phyloP scores from a whole-genome alignment of 2,113 vertebrate genomes.

The Eidolon helvum region DNA sequence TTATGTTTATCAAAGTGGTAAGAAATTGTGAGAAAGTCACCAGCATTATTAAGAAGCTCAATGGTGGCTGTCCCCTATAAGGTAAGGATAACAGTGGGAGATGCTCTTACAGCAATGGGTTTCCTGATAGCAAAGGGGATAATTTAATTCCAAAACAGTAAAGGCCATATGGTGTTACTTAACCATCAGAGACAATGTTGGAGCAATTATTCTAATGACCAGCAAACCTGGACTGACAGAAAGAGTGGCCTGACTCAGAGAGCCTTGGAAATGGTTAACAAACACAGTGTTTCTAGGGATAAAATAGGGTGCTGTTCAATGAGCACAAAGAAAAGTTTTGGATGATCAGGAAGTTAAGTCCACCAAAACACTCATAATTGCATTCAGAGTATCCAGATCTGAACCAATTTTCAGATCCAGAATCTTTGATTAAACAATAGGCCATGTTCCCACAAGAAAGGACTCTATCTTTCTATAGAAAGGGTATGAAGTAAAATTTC shows the following conservation, averaged over 20 bases:
- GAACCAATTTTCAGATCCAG: neutral
- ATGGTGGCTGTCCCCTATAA: neutral
- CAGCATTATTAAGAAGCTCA: neutral
- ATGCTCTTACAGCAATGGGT: conserved; percentile 12
- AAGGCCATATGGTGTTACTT: conserved; percentile 37
- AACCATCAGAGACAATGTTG: neutral
- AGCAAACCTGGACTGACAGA: neutral
- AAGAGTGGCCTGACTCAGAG: neutral
- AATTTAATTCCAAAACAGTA: neutral
- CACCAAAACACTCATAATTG: neutral
- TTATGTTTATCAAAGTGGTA: neutral
- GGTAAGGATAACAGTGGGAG: neutral
- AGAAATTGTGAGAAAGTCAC: neutral
- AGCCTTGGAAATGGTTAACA: neutral
- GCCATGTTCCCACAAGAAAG: neutral
- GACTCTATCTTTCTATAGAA: neutral
- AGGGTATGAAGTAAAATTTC: neutral
- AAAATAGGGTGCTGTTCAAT: neutral
- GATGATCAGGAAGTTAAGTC: neutral
- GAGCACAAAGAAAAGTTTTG: neutral
- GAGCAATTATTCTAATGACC: neutral
- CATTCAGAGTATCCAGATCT: neutral
- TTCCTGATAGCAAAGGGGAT: neutral
- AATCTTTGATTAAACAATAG: neutral
- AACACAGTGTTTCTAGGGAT: neutral